Percentiles rank a stretch among this genome's conserved stretches.
Evolutionary conservation across 2,888 invertebrate genomes (phyloP).

Genomic region (Mimumesa dahlbomi): DNA sequence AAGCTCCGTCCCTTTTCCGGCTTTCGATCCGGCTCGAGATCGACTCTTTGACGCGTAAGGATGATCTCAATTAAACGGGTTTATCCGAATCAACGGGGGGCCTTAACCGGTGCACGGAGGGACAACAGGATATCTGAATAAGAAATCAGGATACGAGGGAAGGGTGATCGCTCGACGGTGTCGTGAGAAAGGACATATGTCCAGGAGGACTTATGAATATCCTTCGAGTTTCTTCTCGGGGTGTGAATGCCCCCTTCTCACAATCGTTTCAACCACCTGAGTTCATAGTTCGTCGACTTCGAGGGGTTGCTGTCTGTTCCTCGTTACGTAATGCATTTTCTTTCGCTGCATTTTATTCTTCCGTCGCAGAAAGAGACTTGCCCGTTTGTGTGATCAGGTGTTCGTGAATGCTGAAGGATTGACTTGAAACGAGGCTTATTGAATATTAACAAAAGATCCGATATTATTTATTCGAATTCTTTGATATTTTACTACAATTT

Average conservation of each 20-base stretch:
- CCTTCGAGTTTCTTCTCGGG: conserved; percentile 48
- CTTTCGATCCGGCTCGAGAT: conserved; percentile 45
- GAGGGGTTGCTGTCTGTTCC: conserved; percentile 50
- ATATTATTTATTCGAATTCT: not conserved
- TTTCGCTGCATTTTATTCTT: conserved; percentile 9
- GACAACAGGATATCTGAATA: conserved; percentile 68
- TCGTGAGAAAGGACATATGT: conserved; percentile 69
- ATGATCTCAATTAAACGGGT: conserved; percentile 78
- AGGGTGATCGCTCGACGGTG: conserved; percentile 49
- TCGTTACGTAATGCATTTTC: conserved; percentile 49
- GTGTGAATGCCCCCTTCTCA: conserved; percentile 61
- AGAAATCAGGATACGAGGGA: conserved; percentile 65
- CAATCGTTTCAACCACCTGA: conserved; percentile 70
- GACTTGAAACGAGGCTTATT: no score
- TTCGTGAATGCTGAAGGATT: conserved; percentile 30
- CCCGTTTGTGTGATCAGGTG: conserved; percentile 45
- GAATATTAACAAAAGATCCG: no score
- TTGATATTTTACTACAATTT: no score
- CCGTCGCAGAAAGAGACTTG: conserved; percentile 11
- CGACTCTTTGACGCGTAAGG: conserved; percentile 65
- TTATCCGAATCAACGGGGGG: conserved; percentile 74
- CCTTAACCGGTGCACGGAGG: conserved; percentile 60
- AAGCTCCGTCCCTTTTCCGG: conserved; percentile 11
- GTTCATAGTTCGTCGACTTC: conserved; percentile 50
- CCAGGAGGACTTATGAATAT: conserved; percentile 63